Conservation (phyloP, 1,140 invertebrate species). For the Papilio aristodemus region DNA sequence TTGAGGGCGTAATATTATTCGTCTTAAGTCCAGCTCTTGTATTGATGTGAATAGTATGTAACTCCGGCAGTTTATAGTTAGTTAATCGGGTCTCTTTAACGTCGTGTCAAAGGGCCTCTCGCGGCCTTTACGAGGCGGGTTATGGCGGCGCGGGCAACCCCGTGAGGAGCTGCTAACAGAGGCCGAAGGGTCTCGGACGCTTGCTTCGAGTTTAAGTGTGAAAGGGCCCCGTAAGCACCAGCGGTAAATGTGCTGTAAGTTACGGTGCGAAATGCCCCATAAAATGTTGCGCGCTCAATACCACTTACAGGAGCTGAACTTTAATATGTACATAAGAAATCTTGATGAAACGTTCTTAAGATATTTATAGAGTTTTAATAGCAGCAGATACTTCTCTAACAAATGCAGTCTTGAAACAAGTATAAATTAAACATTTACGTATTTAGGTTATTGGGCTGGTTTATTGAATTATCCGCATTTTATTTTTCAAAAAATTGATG, state of each 20-base stretch:
- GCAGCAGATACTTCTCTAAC: too few relatives aligned
- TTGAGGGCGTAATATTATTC: neutral
- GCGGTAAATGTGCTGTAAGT: conserved; percentile 26
- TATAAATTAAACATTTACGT: too few relatives aligned
- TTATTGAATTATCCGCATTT: too few relatives aligned
- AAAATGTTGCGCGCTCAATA: conserved; percentile 17
- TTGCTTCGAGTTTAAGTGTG: neutral
- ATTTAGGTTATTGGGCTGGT: too few relatives aligned
- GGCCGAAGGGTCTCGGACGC: conserved; percentile 25
- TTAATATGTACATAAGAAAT: neutral
- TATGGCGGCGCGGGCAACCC: conserved; percentile 35
- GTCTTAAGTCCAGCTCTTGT: neutral
- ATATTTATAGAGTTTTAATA: too few relatives aligned
- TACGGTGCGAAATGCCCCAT: conserved; percentile 21
- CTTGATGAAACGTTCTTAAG: neutral
- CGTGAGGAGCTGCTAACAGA: conserved; percentile 23
- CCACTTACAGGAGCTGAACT: conserved; percentile 1
- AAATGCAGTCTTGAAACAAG: too few relatives aligned
- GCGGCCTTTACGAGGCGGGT: conserved; percentile 44
- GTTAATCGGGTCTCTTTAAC: conserved; percentile 42
- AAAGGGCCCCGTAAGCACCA: conserved; percentile 5
- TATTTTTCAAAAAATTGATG: too few relatives aligned
- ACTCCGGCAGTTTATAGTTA: conserved; percentile 7
- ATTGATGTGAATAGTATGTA: neutral
- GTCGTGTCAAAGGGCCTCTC: conserved; percentile 46